These are phyloP conservation scores for Lithophane semibrunnea DNA, from an alignment of 2,888 invertebrate species.

Conservation along the genomic window DNA sequence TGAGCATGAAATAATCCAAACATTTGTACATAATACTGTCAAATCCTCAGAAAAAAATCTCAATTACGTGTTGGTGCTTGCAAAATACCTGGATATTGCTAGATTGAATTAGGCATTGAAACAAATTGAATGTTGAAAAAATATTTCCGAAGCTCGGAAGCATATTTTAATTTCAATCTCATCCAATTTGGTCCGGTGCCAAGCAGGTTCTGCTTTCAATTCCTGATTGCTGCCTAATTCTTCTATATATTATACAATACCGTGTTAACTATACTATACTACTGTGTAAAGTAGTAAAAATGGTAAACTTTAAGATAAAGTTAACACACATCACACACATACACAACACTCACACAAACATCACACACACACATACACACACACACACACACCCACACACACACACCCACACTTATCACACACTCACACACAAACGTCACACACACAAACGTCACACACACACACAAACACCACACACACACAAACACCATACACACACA, in stretches of 20 bases:
- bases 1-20: slow-evolving; percentile 42
- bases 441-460: no score
- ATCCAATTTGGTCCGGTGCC: slow-evolving; percentile 62
- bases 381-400: no score
- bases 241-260: slow-evolving; percentile 17
- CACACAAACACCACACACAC: no score
- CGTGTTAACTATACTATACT: not conserved
- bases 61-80: not conserved
- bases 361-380: no score
- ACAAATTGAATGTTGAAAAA: slow-evolving; percentile 35
- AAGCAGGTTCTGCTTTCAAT: slow-evolving; percentile 48
- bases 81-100: not conserved
- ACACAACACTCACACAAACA: no score
- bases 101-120: slow-evolving; percentile 10
- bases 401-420: no score
- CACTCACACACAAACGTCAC: no score
- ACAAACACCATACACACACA: no score
- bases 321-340: no score
- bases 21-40: slow-evolving; percentile 8
- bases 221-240: slow-evolving; percentile 41
- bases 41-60: not conserved
- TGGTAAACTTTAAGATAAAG: no score
- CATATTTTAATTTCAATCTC: slow-evolving; percentile 52
- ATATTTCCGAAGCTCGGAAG: slow-evolving; percentile 6
- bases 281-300: not conserved